These are phyloP conservation scores for Drosophila auraria DNA, from an alignment of 1,140 invertebrate genomes.

Conservation along the genomic window DNA sequence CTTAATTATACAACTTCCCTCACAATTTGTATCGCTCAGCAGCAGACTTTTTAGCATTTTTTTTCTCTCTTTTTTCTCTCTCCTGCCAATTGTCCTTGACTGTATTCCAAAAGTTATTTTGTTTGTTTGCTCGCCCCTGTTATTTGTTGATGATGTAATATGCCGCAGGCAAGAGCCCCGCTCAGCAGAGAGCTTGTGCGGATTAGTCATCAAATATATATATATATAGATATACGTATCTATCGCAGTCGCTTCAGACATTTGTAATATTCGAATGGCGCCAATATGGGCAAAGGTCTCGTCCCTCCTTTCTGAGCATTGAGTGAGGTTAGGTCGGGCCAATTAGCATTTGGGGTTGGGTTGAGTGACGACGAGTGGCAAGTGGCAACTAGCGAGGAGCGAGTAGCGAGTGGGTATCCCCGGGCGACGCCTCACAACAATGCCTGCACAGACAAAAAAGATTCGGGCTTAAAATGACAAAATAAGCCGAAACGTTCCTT, in stretches of 20 bases:
- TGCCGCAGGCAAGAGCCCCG: conserved; percentile 34
- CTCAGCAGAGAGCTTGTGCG: conserved; percentile 3
- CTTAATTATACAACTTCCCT: conserved; percentile 47
- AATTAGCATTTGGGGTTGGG: conserved; percentile 28
- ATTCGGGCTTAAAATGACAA: too few relatives aligned
- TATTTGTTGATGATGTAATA: conserved; percentile 58
- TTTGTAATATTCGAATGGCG: conserved; percentile 50
- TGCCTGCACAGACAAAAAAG: not conserved
- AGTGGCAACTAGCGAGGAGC: too few relatives aligned
- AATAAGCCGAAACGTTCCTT: too few relatives aligned
- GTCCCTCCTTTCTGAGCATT: conserved; percentile 1
- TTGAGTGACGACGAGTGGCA: too few relatives aligned
- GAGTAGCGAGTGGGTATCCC: conserved; percentile 6
- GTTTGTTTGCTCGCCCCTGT: conserved; percentile 32
- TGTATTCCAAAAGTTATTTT: conserved; percentile 52
- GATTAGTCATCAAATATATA: conserved; percentile 49
- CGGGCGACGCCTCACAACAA: conserved; percentile 21
- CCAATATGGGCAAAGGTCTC: conserved; percentile 2
- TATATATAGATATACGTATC: conserved; percentile 9
- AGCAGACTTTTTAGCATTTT: not conserved
- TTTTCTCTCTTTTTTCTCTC: not conserved
- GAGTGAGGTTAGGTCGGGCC: conserved; percentile 33
- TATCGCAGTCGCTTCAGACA: conserved; percentile 37
- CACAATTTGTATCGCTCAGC: conserved; percentile 4
- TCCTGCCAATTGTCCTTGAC: conserved; percentile 41